Conservation (phyloP, 92 coral and sea anemone genomes). For the Zoanthus gigantus region DNA sequence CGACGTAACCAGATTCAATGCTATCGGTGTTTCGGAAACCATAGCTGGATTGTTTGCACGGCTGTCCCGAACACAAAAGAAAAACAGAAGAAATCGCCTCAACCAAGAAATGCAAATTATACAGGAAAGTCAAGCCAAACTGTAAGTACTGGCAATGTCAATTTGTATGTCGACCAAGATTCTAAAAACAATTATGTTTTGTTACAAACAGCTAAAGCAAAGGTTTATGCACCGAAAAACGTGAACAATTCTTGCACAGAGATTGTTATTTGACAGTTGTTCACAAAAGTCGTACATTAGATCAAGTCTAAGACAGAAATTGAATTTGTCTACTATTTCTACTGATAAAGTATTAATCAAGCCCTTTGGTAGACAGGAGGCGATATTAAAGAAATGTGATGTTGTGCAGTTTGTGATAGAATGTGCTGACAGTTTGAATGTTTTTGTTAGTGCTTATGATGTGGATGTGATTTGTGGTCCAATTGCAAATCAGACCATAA, state of each 20-base stretch:
- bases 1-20: constrained; percentile 24
- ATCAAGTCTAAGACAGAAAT: neutral
- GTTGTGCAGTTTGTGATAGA: constrained; percentile 16
- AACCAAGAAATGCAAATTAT: neutral
- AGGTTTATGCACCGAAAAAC: neutral
- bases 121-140: constrained; percentile 5
- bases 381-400: constrained; percentile 4
- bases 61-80: neutral
- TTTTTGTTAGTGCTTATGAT: constrained; percentile 32
- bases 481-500: constrained; percentile 28
- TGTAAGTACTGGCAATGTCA: constrained; percentile 20
- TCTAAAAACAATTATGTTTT: constrained; percentile 4
- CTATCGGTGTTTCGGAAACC: constrained; percentile 16
- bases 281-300: constrained; percentile 7
- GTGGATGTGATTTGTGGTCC: constrained; percentile 41
- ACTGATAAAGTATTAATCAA: constrained; percentile 5
- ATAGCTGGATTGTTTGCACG: constrained; percentile 24
- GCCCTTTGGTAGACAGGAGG: neutral
- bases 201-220: neutral
- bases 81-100: neutral
- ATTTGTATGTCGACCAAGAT: constrained; percentile 3
- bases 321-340: neutral
- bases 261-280: constrained; percentile 19
- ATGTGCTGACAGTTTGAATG: constrained; percentile 12
- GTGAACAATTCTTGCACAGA: neutral